These are phyloP conservation scores for Lepus americanus DNA, from an alignment of 2,113 vertebrate species.

Conservation along the genomic window DNA sequence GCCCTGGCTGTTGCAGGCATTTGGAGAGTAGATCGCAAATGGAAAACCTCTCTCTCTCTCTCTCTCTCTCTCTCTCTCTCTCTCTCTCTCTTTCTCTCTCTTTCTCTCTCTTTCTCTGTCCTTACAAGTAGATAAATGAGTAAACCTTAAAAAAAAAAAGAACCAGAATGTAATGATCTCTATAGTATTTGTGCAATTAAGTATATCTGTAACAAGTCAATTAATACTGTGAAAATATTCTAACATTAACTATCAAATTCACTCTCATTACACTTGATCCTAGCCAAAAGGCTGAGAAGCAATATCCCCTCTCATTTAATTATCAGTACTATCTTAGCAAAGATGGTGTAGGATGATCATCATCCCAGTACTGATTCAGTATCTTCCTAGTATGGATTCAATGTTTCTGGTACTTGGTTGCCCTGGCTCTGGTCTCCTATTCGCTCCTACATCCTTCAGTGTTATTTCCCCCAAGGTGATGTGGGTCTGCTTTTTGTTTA, in stretches of 20 bases:
- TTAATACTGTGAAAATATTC: not conserved
- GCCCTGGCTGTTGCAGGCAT: no score
- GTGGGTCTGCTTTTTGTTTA: not conserved
- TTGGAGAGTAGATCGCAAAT: no score
- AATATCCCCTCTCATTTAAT: not conserved
- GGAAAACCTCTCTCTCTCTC: no score
- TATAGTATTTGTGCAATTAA: not conserved
- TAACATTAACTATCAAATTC: not conserved
- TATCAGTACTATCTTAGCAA: not conserved
- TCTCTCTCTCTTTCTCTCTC: no score
- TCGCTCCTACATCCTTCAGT: not conserved
- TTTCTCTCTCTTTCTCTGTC: no score
- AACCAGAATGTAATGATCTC: not conserved
- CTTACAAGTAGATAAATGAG: no score
- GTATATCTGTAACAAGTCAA: conserved; percentile 1
- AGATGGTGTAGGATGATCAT: not conserved
- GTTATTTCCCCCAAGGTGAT: not conserved
- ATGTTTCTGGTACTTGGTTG: not conserved
- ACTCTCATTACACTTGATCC: no score
- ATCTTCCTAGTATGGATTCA: not conserved
- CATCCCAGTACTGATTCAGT: not conserved
- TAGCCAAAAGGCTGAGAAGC: no score
- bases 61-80: no score
- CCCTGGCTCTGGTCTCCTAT: not conserved
- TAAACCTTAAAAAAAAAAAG: no score